Conservation (phyloP, 1,140 invertebrate species). For the Bradysia coprophila region DNA sequence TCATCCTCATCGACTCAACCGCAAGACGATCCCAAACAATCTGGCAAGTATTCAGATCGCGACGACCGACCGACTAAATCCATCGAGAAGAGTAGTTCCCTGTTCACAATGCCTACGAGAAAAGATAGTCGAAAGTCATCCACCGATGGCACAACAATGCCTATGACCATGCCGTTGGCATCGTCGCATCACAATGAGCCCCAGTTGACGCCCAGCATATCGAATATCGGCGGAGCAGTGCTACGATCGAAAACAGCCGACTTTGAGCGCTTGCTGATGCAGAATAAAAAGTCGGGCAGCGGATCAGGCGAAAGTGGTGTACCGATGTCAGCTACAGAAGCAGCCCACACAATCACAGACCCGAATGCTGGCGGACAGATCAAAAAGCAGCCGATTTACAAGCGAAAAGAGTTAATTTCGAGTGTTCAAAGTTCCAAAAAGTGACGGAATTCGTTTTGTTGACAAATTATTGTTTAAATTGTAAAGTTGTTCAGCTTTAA, state of each 20-base stretch:
- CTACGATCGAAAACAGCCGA: conserved; percentile 45
- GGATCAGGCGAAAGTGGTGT: neutral
- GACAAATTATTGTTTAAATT: neutral
- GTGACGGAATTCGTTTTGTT: neutral
- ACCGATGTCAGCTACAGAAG: neutral
- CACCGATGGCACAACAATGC: too few species aligned
- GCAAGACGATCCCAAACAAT: too few species aligned
- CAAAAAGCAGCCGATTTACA: neutral
- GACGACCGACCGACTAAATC: too few species aligned
- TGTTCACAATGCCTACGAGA: too few species aligned
- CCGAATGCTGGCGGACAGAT: neutral
- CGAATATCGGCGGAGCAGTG: conserved; percentile 43
- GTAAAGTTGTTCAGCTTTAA: neutral
- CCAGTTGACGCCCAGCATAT: conserved; percentile 34
- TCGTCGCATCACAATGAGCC: conserved; percentile 11
- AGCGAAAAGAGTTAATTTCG: neutral
- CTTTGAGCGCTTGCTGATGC: conserved; percentile 33
- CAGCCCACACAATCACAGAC: neutral
- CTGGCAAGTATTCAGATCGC: too few species aligned
- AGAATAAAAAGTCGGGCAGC: neutral
- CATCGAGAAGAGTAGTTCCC: too few species aligned
- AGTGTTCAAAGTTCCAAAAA: neutral
- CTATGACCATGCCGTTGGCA: neutral
- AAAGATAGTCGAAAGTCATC: too few species aligned
- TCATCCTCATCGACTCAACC: too few species aligned